Conservation (phyloP, 2,888 invertebrate species). For the Tenthredo livida region DNA sequence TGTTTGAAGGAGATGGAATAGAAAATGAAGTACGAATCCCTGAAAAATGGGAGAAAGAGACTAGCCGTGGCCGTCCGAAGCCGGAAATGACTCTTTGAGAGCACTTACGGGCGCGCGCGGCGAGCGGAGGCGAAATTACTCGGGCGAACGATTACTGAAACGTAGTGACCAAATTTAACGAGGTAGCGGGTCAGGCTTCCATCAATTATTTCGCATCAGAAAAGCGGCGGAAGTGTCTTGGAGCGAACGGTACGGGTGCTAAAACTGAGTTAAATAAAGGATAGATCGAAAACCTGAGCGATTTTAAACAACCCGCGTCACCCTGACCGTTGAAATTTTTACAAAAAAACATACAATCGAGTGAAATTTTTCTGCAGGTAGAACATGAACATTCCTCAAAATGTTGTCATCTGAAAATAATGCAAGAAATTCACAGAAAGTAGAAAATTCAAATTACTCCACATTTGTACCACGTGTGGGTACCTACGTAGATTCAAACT, state of each 20-base stretch:
- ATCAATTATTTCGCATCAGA: slow-evolving; percentile 43
- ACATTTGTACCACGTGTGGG: not conserved
- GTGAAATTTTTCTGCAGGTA: not conserved
- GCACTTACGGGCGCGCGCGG: slow-evolving; percentile 21
- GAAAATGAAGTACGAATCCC: not conserved
- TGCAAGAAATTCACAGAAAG: not conserved
- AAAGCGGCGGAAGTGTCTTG: slow-evolving; percentile 47
- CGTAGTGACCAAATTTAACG: slow-evolving; percentile 42
- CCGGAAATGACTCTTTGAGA: slow-evolving; percentile 47
- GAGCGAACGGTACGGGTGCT: slow-evolving; percentile 39
- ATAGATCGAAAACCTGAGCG: slow-evolving; percentile 21
- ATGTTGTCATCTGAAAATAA: too few species aligned
- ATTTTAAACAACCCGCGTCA: slow-evolving; percentile 15
- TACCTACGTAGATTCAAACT: not conserved
- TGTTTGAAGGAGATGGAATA: not conserved
- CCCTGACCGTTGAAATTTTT: not conserved
- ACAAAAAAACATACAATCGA: not conserved
- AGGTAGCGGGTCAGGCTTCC: slow-evolving; percentile 39
- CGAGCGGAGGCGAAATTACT: slow-evolving; percentile 40
- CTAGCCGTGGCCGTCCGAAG: slow-evolving; percentile 1
- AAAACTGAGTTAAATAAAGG: slow-evolving; percentile 43
- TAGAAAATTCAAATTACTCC: not conserved
- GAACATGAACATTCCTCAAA: not conserved
- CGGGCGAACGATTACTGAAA: slow-evolving; percentile 32
- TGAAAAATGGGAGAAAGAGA: not conserved